These are phyloP conservation scores for Neotragus pygmaeus DNA, from an alignment of 2,113 vertebrate genomes.

Conservation along the genomic window DNA sequence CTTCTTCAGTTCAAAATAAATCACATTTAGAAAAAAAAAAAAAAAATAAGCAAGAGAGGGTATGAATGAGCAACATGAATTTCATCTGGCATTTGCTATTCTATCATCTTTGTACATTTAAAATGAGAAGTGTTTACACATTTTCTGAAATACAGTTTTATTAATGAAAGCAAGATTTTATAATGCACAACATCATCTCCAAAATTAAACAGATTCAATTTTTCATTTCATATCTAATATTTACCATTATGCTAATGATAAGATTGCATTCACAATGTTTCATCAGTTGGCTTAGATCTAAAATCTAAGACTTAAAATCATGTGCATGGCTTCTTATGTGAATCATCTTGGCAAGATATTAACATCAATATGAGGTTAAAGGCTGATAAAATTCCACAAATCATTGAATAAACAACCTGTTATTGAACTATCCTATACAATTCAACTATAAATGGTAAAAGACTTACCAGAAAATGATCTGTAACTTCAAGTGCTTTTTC, in stretches of 20 bases:
- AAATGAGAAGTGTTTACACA: neutral
- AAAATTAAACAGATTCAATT: conserved; percentile 34
- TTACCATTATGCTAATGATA: neutral
- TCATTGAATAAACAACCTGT: neutral
- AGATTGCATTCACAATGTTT: neutral
- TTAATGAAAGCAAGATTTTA: conserved; percentile 29
- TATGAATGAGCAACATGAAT: neutral
- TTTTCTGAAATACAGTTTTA: neutral
- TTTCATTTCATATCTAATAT: conserved; percentile 18
- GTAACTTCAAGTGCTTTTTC: neutral
- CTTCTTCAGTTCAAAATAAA: neutral
- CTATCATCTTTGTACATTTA: neutral
- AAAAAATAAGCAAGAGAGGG: neutral
- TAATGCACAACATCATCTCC: neutral
- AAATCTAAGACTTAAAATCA: neutral
- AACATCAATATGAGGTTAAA: neutral
- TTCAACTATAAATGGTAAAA: neutral
- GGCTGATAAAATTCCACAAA: neutral
- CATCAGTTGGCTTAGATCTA: neutral
- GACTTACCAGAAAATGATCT: neutral
- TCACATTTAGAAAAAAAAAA: neutral
- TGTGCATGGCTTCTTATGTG: neutral
- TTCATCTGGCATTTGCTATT: neutral
- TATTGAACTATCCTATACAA: neutral
- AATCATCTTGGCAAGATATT: neutral